Base-by-base conservation (phyloP, 2,797 vertebrate species). In the Hippoglossus hippoglossus region DNA sequence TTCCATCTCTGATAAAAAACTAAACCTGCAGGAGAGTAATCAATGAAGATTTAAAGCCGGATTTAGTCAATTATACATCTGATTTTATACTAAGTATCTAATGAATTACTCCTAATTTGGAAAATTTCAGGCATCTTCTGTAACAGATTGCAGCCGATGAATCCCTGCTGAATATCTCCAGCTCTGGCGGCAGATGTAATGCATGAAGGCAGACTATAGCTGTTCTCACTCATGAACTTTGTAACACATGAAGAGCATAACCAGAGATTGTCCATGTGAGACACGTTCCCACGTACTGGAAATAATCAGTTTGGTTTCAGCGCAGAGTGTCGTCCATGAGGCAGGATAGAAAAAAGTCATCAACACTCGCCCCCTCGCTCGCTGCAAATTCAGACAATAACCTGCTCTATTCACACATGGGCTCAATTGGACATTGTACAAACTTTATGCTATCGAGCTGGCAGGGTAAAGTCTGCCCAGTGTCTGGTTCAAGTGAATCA, bases 181-280 rank as follows among this genome's bases (percentile, higher is more conserved):
- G 65, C 68, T 79, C 63, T 55, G 50, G 68, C 71, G 73, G 57
- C 79, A 84, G 71, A 79, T 82, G 72, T 47, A 58, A 52, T 63
- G 28, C 22, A 53, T 50, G 51, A 67, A 71, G 46, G 41, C 70
- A 53, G 58, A 83, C 61, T 78, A 2, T 25, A 6, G n/a, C 12
- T 25, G 1, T 13, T 25, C 13, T 52, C 13, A 25, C 22, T 7
- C 3, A 22, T 15, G n/a, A 12, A 7, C 34, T 58, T 10, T n/a
- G 6, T 16, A 16, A 18, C 15, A 55, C 19, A 18, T 49, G 18
- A 19, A n/a, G 19, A 49, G 16, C 41, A 16, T 6, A 44, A 44
- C 41, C 46, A 49, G 19, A 49, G 46, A 16, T 21, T n/a, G 19
- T 49, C 46, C 19, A 9, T 49, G 46, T 49, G 19, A 49, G 7